Conservation (phyloP, 1,140 invertebrate species). For the Ericerus pela region DNA sequence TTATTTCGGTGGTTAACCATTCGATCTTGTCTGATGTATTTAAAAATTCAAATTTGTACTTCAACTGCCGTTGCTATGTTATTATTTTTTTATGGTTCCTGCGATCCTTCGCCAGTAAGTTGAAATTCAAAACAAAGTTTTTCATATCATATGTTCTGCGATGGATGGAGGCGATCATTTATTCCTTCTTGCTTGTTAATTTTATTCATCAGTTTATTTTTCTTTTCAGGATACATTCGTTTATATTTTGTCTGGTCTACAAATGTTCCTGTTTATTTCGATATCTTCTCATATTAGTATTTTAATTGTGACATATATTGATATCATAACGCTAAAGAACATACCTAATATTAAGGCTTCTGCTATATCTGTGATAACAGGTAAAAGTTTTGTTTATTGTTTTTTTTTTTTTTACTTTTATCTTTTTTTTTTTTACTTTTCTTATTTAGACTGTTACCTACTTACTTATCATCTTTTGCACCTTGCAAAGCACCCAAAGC, state of each 20-base stretch:
- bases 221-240: not conserved
- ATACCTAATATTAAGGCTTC: slow-evolving; percentile 16
- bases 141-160: no score
- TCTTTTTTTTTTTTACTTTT: no score
- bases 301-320: slow-evolving; percentile 15
- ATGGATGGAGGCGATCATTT: not conserved
- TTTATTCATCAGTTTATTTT: not conserved
- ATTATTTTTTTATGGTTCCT: slow-evolving; percentile 39
- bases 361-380: slow-evolving; percentile 13
- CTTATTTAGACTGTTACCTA: not conserved
- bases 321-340: slow-evolving; percentile 13
- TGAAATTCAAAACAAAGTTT: not conserved
- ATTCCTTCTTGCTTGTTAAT: not conserved
- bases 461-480: no score
- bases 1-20: slow-evolving; percentile 41
- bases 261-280: slow-evolving; percentile 5
- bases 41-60: slow-evolving; percentile 48
- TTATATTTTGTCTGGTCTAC: not conserved
- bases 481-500: no score
- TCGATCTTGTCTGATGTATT: slow-evolving; percentile 44
- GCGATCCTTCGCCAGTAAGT: not conserved
- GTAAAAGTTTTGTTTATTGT: no score
- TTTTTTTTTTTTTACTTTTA: no score
- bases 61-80: slow-evolving; percentile 43
- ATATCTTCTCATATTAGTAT: slow-evolving; percentile 15